These are phyloP conservation scores for Genyomyrus donnyi DNA, from an alignment of 2,113 vertebrate species.

Conservation along the genomic window DNA sequence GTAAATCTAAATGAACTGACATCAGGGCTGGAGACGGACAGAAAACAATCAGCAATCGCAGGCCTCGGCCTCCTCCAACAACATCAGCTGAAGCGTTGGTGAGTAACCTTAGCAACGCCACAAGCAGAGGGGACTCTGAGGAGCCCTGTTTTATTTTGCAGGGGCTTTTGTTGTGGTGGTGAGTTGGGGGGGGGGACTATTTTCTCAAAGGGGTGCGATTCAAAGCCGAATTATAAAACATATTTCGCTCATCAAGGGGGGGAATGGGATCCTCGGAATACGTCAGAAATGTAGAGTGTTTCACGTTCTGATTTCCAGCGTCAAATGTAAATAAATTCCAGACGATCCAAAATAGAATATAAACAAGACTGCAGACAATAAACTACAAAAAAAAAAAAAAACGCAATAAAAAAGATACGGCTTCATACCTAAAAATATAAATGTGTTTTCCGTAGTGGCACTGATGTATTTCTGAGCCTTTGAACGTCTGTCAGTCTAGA, in stretches of 20 bases:
- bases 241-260: background rate
- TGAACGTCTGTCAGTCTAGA: background rate
- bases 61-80: conserved; percentile 47
- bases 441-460: background rate
- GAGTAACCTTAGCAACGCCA: conserved; percentile 59
- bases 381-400: background rate
- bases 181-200: conserved; percentile 18
- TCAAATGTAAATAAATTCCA: background rate
- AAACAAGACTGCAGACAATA: background rate
- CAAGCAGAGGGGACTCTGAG: conserved; percentile 50
- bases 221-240: conserved; percentile 31
- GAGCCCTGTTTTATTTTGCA: conserved; percentile 46
- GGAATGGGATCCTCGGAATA: background rate
- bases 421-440: background rate
- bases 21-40: conserved; percentile 75
- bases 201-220: conserved; percentile 42
- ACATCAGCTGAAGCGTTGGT: conserved; percentile 51
- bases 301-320: background rate
- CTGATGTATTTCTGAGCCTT: background rate
- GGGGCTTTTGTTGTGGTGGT: conserved; percentile 40
- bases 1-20: conserved; percentile 98
- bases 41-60: conserved; percentile 69
- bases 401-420: background rate
- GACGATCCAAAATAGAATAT: background rate
- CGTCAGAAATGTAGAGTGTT: background rate